Evolutionary conservation across 2,888 invertebrate genomes (phyloP).

Genomic region (Drosophila monieri): DNA sequence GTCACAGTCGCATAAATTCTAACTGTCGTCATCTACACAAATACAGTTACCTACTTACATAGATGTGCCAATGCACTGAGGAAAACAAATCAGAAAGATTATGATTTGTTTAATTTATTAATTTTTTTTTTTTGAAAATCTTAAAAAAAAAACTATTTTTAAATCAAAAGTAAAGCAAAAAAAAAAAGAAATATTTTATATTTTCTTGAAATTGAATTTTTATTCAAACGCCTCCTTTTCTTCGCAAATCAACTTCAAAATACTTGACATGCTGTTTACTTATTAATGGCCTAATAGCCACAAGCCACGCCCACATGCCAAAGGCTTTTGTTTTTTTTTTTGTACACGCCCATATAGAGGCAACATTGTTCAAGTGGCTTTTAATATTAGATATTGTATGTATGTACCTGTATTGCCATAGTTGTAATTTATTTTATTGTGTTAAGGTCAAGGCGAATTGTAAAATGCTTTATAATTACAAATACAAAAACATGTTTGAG

Average conservation of each 20-base stretch:
- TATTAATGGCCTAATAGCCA: slow-evolving; percentile 41
- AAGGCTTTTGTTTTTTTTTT: slow-evolving; percentile 1
- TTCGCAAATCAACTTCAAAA: slow-evolving; percentile 42
- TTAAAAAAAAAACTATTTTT: too few relatives aligned
- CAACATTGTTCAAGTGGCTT: not conserved
- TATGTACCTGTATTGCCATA: slow-evolving; percentile 43
- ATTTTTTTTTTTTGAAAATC: not conserved
- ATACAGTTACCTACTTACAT: not conserved
- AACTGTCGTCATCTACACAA: slow-evolving; percentile 52
- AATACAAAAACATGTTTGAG: slow-evolving; percentile 31
- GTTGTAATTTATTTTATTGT: slow-evolving; percentile 76
- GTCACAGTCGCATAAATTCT: slow-evolving; percentile 56
- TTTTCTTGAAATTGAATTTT: too few relatives aligned
- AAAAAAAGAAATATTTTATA: too few relatives aligned
- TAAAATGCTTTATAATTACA: slow-evolving; percentile 73
- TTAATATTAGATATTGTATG: not conserved
- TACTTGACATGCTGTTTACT: slow-evolving; percentile 45
- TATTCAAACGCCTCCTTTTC: not conserved
- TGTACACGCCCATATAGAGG: slow-evolving; percentile 20
- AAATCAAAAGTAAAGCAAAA: too few relatives aligned
- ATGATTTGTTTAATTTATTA: not conserved
- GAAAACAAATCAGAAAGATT: too few relatives aligned
- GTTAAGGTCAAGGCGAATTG: slow-evolving; percentile 81
- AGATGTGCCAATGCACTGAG: too few relatives aligned
- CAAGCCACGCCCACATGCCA: slow-evolving; percentile 24